Evolutionary conservation across 2,797 vertebrate genomes (phyloP), one percentile per base, ranked within the genome.

Genomic region (Sciaenops ocellatus): DNA sequence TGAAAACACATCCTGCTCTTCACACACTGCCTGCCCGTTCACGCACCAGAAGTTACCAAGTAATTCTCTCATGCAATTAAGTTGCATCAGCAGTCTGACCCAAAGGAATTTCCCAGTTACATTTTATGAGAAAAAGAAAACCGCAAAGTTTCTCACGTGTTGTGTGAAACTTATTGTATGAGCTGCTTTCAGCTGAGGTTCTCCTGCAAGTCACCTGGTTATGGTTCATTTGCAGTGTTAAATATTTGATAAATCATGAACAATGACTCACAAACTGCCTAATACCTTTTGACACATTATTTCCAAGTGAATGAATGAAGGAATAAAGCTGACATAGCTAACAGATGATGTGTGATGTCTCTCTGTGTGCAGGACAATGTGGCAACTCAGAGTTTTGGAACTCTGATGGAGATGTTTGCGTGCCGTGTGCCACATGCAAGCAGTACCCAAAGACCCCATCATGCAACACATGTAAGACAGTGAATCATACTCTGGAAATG

Each of bases 381-480:
- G 18, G 68, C 56, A 88, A 0, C n/a, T 89, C 79, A 6, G 92
- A 96, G 77, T 95, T 96, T 65, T 96, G 90, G 93, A 96, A 89
- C 86, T 82, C 88, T 1, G 95, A 96, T 65, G 22, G 92, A 68
- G 93, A 90, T 4, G 44, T 72, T 1, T 96, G 95, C 51, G 73
- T 96, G 55, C 80, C 93, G 3, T 96, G 95, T 76, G 60, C 85
- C 2, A 89, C 85, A 6, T 96, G 95, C 88, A 94, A 93, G 81
- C 85, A 94, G 80, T 96, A 93, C 75, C 95, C 95, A 1, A 96
- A 96, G 92, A 96, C 94, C 5, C 95, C 95, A 1, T 95, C 93
- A 0, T 96, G 95, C 86, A 94, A 95, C 91, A 95, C 92, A 87
- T 96, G 95, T 96, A 87, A 94, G 95, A 30, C 54, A 17, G 13